Conservation (phyloP, 23 tunicate species). For the Oikopleura dioica region DNA sequence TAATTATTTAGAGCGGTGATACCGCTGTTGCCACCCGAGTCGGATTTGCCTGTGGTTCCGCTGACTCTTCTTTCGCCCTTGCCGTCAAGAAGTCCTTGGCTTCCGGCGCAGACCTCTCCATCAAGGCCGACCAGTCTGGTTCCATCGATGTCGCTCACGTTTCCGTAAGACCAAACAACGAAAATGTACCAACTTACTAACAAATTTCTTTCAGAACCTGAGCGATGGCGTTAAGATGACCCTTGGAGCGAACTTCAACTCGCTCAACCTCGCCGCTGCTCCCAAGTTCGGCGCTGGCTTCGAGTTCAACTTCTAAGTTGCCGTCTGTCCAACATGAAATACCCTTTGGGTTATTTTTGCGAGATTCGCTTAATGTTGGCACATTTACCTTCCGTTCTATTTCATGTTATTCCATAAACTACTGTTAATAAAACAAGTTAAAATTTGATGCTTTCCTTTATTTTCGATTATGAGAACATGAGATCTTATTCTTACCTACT, state of each 20-base stretch:
- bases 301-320: neutral
- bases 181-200: neutral
- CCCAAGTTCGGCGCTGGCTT: neutral
- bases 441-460: too few relatives aligned
- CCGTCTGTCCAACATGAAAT: too few relatives aligned
- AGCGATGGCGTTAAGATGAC: neutral
- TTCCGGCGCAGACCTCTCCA: neutral
- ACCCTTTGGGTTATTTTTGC: too few relatives aligned
- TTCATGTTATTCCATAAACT: too few relatives aligned
- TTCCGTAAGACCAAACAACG: neutral
- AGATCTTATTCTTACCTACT: too few relatives aligned
- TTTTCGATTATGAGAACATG: too few relatives aligned
- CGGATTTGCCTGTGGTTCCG: neutral
- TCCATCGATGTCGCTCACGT: neutral
- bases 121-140: neutral
- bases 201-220: neutral
- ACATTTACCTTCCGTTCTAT: too few relatives aligned
- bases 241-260: neutral
- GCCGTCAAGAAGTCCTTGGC: neutral
- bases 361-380: too few relatives aligned
- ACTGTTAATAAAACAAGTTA: too few relatives aligned
- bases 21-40: neutral
- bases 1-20: too few relatives aligned
- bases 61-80: neutral
- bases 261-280: neutral